Percentiles rank a stretch among this genome's conserved stretches.
Evolutionary conservation across 2,113 vertebrate genomes (phyloP).

Genomic region (Nothoprocta pentlandii): DNA sequence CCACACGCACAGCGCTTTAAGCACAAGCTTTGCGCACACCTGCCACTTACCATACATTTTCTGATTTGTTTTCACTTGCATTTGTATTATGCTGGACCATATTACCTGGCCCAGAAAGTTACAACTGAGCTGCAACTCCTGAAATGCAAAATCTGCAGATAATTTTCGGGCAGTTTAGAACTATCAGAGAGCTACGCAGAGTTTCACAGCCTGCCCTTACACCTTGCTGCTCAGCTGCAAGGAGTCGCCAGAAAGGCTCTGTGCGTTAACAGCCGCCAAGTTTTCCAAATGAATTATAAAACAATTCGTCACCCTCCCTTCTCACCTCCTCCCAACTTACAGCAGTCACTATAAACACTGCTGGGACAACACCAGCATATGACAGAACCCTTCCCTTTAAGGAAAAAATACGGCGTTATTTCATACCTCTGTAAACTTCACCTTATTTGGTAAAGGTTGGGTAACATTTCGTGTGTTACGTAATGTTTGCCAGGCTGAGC

Average conservation of each 20-base stretch:
- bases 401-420: background rate
- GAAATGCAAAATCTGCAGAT: conserved; percentile 1
- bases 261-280: background rate
- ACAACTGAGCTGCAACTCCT: background rate
- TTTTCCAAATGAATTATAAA: conserved; percentile 44
- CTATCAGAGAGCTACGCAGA: background rate
- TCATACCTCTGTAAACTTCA: conserved; percentile 52
- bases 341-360: conserved; percentile 38
- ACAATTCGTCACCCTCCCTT: background rate
- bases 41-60: background rate
- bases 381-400: conserved; percentile 64
- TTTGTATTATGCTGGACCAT: background rate
- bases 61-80: background rate
- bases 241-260: conserved; percentile 17
- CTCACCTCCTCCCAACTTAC: conserved; percentile 37
- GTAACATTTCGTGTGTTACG: background rate
- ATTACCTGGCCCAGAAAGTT: background rate
- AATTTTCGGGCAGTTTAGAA: background rate
- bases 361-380: background rate
- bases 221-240: background rate
- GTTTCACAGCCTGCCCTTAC: background rate
- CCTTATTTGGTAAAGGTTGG: conserved; percentile 63
- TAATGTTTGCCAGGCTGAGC: background rate
- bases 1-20: accelerated
- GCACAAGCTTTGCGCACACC: accelerated